Evolutionary conservation across 2,888 invertebrate genomes (phyloP), one percentile per base, ranked within the genome.

Genomic region (Eudemis profundana): DNA sequence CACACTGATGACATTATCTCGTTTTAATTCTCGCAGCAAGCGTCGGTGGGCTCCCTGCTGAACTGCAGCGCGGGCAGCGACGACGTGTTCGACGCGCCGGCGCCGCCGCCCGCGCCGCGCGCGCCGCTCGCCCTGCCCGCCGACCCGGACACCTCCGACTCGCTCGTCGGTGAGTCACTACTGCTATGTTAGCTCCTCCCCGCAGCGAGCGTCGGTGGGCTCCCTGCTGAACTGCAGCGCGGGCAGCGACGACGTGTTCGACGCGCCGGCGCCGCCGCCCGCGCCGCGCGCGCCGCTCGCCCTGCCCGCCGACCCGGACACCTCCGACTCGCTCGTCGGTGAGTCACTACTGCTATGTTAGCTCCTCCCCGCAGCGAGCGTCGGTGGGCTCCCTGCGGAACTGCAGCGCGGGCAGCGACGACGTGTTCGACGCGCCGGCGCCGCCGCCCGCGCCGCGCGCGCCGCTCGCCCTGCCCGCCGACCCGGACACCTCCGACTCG

Each of bases 41-140:
- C 33, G 33, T 33, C 33, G 8, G 33, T 33, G 70, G 94, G 93
- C 69, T 95, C 95, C 87, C 87, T 96, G 70, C 83, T 96, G 54
- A 95, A 96, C 85, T 95, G 95, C 82, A 95, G 95, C 76, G 93
- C 93, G 49, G 94, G 95, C 69, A 95, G 95, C 76, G 96, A 96
- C 82, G 96, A 96, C 79, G 95, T 94, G 68, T 95, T 95, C 87
- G 92, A 92, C 38, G 62, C 79, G 8, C 69, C 81, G 27, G 73
- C 76, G 42, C 69, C 68, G 50, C 68, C 62, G 59, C 14, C 29
- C 7, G 29, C 33, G 51, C 40, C 21, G 5, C 21, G n/a, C n/a
- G 56, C 12, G 69, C 71, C 1, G n/a, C n/a, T n/a, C n/a, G n/a
- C 29, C 12, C 50, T n/a, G 64, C 70, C 46, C 68, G 64, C 54